Base-by-base conservation (phyloP, 2,888 invertebrate species). In the Leptinotarsa rubiginosa region DNA sequence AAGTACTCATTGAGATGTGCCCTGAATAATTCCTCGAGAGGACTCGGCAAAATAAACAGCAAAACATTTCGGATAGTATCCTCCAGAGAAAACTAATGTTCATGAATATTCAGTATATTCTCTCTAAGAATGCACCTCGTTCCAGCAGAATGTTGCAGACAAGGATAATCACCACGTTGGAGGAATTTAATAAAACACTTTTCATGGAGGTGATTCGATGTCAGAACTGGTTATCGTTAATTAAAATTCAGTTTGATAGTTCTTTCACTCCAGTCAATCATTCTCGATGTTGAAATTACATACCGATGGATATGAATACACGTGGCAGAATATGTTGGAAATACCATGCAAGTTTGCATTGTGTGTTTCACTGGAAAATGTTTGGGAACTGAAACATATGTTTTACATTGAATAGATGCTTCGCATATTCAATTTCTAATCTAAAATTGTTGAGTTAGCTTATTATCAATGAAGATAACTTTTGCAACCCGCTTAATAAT, bases 101-200 rank as follows among this genome's bases (percentile, higher is more conserved):
- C 62, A 62, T 62, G 62, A 62, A 62, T 62, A 62, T 62, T 62
- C 16, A 62, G n/a, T 62, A 31, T 41, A 15, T 62, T 62, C 16
- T 41, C 62, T 62, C 62, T 31, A 62, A 31, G 31, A 62, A 31
- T 41, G 62, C 62, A 62, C 7, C 18, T 62, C 62, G 16, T 41
- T 62, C 15, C 22, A 18, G 22, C 22, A 56, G 22, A 56, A 56
- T 56, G 22, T 56, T 15, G 50, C 50, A 22, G 56, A 56, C 56
- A 56, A 56, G 56, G 56, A 56, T 22, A 56, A 56, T 20, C 56
- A 56, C 22, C 56, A 15, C 13, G 56, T 56, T 56, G 52, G 12
- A 56, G 56, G 56, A 56, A 56, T 22, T 20, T 56, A 20, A 56
- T 52, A 52, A 52, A n/a, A 18, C n/a, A 52, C 18, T 52, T 52